Evolutionary conservation across 2,888 invertebrate genomes (phyloP).

Genomic region (Machimus rusticus): DNA sequence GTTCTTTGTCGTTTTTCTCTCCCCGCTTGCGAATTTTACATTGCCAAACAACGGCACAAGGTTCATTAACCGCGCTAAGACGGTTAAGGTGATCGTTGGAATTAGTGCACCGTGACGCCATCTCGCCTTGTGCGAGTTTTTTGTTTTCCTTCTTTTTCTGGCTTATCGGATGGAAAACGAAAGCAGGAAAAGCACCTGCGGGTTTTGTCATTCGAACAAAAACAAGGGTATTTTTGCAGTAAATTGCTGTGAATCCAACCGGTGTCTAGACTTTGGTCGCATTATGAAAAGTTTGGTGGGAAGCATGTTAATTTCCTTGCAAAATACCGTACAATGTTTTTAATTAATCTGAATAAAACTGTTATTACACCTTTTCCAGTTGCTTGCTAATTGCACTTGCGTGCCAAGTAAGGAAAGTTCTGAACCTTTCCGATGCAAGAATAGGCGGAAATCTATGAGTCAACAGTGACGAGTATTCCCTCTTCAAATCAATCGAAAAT

Average conservation of each 20-base stretch:
- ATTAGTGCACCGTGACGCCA: constrained; percentile 6
- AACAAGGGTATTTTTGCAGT: neutral
- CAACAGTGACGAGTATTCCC: neutral
- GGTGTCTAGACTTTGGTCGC: neutral
- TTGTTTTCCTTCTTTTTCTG: neutral
- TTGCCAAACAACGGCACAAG: constrained; percentile 1
- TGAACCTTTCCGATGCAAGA: neutral
- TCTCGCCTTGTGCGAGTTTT: neutral
- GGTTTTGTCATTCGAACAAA: neutral
- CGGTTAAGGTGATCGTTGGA: constrained; percentile 22
- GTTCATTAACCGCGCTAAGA: constrained; percentile 13
- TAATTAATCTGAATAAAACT: neutral
- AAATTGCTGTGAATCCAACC: neutral
- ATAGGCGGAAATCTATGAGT: neutral
- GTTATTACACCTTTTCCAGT: neutral
- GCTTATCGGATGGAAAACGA: neutral
- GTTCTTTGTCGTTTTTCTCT: neutral
- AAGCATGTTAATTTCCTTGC: neutral
- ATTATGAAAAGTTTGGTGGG: neutral
- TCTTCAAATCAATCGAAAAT: neutral
- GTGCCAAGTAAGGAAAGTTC: neutral
- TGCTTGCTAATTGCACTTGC: neutral
- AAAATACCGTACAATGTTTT: neutral
- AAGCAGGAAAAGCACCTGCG: neutral
- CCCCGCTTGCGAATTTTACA: neutral